Evolutionary conservation across 2,113 vertebrate species (phyloP), one percentile per base, ranked within the genome.

Genomic region (Engystomops pustulosus): DNA sequence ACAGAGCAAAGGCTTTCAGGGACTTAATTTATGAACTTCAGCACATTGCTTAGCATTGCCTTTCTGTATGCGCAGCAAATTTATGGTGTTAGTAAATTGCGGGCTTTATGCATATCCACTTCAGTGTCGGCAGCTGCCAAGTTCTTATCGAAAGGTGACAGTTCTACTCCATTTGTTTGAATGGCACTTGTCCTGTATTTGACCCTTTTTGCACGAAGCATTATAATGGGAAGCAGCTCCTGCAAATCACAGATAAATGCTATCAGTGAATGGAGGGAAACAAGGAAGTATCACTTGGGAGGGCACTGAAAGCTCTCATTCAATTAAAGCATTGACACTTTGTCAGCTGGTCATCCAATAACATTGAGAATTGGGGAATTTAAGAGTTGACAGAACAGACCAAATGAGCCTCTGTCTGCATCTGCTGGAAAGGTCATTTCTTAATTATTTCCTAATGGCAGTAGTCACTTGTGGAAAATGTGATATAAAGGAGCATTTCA

Each of bases 141-240:
- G 90, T 82, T 91, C 93, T 95, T 95, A 95, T 94, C 93, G 93
- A 90, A 90, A 93, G 93, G 93, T 95, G 93, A 94, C 94, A 93
- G 91, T 89, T 91, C 87, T 88, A 87, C 71, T 86, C 89, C 88
- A 85, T 95, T 94, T 94, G 91, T 94, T 90, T 92, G 90, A 90
- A 92, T 90, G 92, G 93, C 72, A 79, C 86, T 86, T 92, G 92
- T 91, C 92, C 90, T 79, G 70, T 85, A 88, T 92, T 89, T 94
- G 94, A 95, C 94, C 94, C 94, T 92, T 1, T 0, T 92, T 91
- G 91, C 91, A 89, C 93, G 90, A 92, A 88, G 90, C 91, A 87
- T 88, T 84, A 75, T 91, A 92, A 94, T 94, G 92, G 93, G 92
- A 89, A 92, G 91, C 87, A 81, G 90, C 91, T 92, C 87, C 94